phyloP scores from a whole-genome alignment of 1,140 invertebrate species.

The Planococcus citri region DNA sequence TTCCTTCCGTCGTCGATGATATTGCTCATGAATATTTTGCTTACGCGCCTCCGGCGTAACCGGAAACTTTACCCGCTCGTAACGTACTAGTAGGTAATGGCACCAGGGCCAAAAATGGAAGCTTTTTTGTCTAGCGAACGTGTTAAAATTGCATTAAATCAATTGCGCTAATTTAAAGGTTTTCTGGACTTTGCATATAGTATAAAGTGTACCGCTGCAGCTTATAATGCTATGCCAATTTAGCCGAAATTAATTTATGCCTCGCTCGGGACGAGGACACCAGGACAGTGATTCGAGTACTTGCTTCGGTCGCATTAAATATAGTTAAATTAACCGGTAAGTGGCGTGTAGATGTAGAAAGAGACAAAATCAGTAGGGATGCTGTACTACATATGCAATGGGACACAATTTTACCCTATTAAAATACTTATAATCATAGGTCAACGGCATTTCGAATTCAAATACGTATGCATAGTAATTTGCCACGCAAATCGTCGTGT shows the following conservation, averaged over 20 bases:
- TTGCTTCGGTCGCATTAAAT: background rate
- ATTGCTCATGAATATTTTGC: background rate
- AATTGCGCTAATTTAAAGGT: slow-evolving; percentile 7
- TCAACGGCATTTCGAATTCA: too few species aligned
- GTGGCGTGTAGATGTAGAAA: background rate
- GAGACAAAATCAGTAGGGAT: too few species aligned
- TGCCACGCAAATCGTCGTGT: too few species aligned
- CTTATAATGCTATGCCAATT: background rate
- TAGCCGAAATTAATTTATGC: slow-evolving; percentile 2
- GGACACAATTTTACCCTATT: too few species aligned
- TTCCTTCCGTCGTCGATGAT: background rate
- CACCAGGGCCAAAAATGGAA: background rate
- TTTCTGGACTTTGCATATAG: background rate
- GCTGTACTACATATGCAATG: too few species aligned
- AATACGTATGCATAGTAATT: too few species aligned
- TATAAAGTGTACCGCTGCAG: too few species aligned
- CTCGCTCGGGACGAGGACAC: too few species aligned
- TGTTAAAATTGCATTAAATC: slow-evolving; percentile 8
- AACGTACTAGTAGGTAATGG: background rate
- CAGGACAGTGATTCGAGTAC: background rate
- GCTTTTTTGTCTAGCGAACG: background rate
- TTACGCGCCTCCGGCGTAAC: too few species aligned
- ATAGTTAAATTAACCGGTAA: background rate
- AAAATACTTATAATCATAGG: too few species aligned
- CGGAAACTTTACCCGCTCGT: too few species aligned